These are phyloP conservation scores for Patella vulgata DNA, from an alignment of 1,140 invertebrate species.

Conservation along the genomic window DNA sequence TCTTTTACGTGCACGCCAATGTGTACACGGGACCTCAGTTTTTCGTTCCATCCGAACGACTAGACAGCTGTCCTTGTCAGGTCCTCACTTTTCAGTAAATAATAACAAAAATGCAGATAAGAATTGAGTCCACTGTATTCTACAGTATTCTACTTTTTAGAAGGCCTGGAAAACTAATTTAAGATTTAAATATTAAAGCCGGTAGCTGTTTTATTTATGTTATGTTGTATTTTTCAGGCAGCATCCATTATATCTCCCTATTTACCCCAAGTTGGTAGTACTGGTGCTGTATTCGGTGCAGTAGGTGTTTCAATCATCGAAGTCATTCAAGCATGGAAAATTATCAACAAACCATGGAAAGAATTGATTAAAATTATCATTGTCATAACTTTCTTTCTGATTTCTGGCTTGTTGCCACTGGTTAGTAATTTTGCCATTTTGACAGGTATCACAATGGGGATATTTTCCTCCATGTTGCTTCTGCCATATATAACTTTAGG, in stretches of 20 bases:
- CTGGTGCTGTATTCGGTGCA: slow-evolving; percentile 46
- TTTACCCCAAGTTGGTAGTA: slow-evolving; percentile 45
- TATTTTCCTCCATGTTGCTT: slow-evolving; percentile 36
- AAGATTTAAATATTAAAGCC: no score
- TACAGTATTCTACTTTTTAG: no score
- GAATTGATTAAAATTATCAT: slow-evolving; percentile 46
- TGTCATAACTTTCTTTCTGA: slow-evolving; percentile 33
- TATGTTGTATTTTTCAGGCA: slow-evolving; percentile 35
- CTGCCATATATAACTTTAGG: slow-evolving; percentile 55
- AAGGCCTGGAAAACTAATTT: no score
- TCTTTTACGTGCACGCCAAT: no score
- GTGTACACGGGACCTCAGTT: no score
- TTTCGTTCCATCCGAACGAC: no score
- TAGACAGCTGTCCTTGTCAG: no score
- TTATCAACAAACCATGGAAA: slow-evolving; percentile 37
- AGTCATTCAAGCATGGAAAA: slow-evolving; percentile 52
- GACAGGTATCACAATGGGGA: slow-evolving; percentile 42
- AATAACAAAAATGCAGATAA: no score
- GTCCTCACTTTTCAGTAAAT: no score
- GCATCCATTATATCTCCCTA: slow-evolving; percentile 44
- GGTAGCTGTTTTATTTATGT: no score
- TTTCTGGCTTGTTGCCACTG: slow-evolving; percentile 49
- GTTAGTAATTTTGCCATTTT: slow-evolving; percentile 46
- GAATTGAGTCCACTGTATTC: no score
- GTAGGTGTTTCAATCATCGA: slow-evolving; percentile 50